Evolutionary conservation across 1,140 invertebrate species (phyloP).

Genomic region (Drosophila tsacasi): DNA sequence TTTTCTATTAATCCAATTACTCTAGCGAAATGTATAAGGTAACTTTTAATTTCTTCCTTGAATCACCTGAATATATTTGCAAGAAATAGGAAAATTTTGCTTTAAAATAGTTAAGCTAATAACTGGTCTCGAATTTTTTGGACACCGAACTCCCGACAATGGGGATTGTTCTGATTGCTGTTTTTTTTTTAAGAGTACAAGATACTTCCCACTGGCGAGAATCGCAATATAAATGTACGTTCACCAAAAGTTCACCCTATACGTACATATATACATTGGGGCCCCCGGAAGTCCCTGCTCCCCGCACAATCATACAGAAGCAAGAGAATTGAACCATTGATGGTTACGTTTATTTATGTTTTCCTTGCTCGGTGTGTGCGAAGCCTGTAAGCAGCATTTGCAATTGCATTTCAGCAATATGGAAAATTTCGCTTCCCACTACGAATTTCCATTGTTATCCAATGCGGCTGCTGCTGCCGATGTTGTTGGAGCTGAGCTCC

Average conservation of each 20-base stretch:
- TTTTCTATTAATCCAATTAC: not conserved
- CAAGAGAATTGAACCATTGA: conserved; percentile 71
- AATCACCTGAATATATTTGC: not conserved
- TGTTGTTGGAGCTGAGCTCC: conserved; percentile 35
- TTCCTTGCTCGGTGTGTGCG: conserved; percentile 46
- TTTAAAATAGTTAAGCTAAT: not conserved
- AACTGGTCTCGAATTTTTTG: not conserved
- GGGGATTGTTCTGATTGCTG: not conserved
- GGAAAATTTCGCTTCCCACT: conserved; percentile 56
- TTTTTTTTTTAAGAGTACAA: conserved; percentile 12
- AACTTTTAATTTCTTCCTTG: not conserved
- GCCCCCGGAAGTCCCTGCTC: not conserved
- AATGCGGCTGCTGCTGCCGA: conserved; percentile 37
- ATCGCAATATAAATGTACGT: conserved; percentile 59
- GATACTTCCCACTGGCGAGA: conserved; percentile 45
- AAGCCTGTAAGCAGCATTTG: conserved; percentile 67
- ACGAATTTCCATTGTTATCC: conserved; percentile 65
- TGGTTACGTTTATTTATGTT: conserved; percentile 71
- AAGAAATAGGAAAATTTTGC: too few species aligned
- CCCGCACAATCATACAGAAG: conserved; percentile 42
- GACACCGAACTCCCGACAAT: not conserved
- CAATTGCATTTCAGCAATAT: conserved; percentile 70
- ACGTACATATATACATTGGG: not conserved
- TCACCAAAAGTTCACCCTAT: not conserved
- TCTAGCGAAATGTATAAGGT: not conserved